A percentile compares a stretch with the other conserved stretches of the same genome.
Conservation (phyloP, 2,113 vertebrate genomes). For the Pseudopodoces humilis region DNA sequence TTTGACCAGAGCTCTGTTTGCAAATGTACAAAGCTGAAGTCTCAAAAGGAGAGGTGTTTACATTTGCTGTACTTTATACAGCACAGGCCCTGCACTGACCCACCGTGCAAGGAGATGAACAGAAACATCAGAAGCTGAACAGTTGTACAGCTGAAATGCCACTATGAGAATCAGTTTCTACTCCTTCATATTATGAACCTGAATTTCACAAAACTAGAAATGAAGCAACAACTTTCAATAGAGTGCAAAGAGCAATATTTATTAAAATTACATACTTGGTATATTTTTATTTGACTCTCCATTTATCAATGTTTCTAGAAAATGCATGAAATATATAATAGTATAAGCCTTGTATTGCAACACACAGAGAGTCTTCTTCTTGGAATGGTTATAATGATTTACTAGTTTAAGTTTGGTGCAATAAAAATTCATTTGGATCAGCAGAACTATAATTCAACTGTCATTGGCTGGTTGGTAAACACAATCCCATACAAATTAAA, state of each 20-base stretch:
- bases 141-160: background rate
- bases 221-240: background rate
- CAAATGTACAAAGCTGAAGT: background rate
- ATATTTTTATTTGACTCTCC: background rate
- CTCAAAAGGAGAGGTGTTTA: background rate
- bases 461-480: background rate
- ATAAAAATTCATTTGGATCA: background rate
- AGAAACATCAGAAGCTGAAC: accelerated
- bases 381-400: background rate
- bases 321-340: background rate
- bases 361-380: background rate
- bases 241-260: background rate
- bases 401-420: background rate
- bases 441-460: background rate
- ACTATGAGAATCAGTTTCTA: background rate
- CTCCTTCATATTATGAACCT: background rate
- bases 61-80: background rate
- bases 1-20: background rate
- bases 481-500: background rate
- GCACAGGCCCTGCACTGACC: background rate
- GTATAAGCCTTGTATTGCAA: background rate
- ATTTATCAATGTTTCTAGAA: background rate
- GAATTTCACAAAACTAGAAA: background rate
- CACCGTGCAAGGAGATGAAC: background rate
- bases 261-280: background rate